Evolutionary conservation across 1,140 invertebrate genomes (phyloP).

Genomic region (Drosophila simulans): DNA sequence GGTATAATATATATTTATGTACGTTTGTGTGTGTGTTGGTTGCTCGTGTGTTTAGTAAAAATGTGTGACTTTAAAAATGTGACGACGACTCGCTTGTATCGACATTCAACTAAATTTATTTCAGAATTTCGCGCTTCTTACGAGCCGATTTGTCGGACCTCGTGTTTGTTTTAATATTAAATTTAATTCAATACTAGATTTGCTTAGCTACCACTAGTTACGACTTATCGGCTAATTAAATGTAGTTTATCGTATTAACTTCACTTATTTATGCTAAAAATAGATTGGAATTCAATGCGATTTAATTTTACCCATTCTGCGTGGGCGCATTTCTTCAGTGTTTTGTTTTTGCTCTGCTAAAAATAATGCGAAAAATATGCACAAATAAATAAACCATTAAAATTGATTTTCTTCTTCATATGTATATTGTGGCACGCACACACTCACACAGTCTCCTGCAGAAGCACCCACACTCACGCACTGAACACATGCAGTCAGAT

Average conservation of each 20-base stretch:
- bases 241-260: conserved; percentile 46
- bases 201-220: conserved; percentile 64
- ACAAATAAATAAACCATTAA: conserved; percentile 77
- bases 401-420: conserved; percentile 61
- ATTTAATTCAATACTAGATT: conserved; percentile 51
- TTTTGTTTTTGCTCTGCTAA: conserved; percentile 45
- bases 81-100: conserved; percentile 44
- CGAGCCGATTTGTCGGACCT: conserved; percentile 54
- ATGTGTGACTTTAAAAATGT: conserved; percentile 68
- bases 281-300: conserved; percentile 60
- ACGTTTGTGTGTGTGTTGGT: conserved; percentile 23
- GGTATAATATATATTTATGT: conserved; percentile 41
- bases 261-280: conserved; percentile 70
- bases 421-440: conserved; percentile 36
- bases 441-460: conserved; percentile 21
- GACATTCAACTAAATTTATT: conserved; percentile 78
- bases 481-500: conserved; percentile 78
- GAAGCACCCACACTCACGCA: conserved; percentile 22
- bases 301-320: conserved; percentile 31
- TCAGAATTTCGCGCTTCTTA: conserved; percentile 77
- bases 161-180: conserved; percentile 25
- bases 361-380: conserved; percentile 75
- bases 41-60: conserved; percentile 54
- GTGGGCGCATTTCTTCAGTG: conserved; percentile 22
- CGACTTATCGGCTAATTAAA: conserved; percentile 68